Evolutionary conservation across 2,113 vertebrate genomes (phyloP).

Genomic region (Eidolon helvum): DNA sequence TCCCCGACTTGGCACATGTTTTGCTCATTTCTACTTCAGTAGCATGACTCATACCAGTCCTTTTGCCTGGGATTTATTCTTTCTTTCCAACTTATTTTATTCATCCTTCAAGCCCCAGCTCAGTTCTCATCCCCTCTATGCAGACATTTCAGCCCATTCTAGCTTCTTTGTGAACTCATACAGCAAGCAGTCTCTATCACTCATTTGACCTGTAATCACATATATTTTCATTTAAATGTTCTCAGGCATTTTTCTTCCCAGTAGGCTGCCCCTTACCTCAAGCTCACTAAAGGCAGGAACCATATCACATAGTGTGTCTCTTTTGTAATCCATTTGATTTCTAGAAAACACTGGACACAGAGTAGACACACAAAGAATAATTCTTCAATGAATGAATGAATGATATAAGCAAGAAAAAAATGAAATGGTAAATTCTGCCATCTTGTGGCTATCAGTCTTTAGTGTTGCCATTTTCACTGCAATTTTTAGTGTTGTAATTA

Average conservation of each 20-base stretch:
- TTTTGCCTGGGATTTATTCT: conserved; percentile 2
- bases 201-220: not conserved
- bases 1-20: not conserved
- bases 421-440: conserved; percentile 64
- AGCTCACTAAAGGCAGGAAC: not conserved
- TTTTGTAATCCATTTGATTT: conserved; percentile 31
- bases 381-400: conserved; percentile 54
- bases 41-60: not conserved
- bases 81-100: not conserved
- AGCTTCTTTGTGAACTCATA: not conserved
- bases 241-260: conserved; percentile 13
- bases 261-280: not conserved
- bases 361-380: not conserved
- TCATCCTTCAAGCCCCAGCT: not conserved
- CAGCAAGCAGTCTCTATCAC: not conserved
- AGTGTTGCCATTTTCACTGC: conserved; percentile 33
- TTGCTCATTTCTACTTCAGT: conserved; percentile 21
- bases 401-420: conserved; percentile 34
- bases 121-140: not conserved
- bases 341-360: not conserved
- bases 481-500: conserved; percentile 5
- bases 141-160: not conserved
- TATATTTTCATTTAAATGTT: not conserved
- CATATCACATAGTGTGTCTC: not conserved
- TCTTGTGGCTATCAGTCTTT: conserved; percentile 64